Percentiles rank a stretch among this genome's conserved stretches.
Evolutionary conservation across 1,140 invertebrate genomes (phyloP).

Genomic region (Pogonomyrmex californicus): DNA sequence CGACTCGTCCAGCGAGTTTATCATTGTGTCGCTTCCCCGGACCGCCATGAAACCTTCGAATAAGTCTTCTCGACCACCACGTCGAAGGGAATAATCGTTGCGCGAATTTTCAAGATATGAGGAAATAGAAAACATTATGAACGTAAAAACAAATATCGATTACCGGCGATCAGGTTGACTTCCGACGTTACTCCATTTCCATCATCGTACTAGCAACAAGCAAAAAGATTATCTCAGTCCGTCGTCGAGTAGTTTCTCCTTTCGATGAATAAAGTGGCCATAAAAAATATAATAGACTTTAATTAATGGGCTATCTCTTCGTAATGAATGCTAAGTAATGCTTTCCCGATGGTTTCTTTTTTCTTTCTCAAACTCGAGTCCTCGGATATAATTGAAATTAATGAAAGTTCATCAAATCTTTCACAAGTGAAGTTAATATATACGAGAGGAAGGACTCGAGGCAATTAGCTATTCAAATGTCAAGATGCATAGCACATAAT

Average conservation of each 20-base stretch:
- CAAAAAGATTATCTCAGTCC: neutral
- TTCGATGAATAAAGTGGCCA: slow-evolving; percentile 28
- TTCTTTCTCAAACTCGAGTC: neutral
- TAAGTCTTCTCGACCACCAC: slow-evolving; percentile 30
- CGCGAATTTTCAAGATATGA: neutral
- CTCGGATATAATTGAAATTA: slow-evolving; percentile 45
- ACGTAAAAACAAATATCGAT: neutral
- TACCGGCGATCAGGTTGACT: neutral
- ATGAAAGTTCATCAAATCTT: slow-evolving; percentile 49
- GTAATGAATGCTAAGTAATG: slow-evolving; percentile 51
- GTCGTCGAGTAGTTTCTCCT: slow-evolving; percentile 8
- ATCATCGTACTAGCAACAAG: neutral
- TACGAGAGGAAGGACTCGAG: neutral
- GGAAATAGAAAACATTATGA: neutral
- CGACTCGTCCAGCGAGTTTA: slow-evolving; percentile 53
- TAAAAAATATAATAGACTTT: slow-evolving; percentile 41
- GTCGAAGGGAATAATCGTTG: slow-evolving; percentile 20
- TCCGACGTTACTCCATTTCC: slow-evolving; percentile 5
- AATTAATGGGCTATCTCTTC: slow-evolving; percentile 69
- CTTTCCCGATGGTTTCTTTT: slow-evolving; percentile 11
- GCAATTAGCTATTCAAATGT: slow-evolving; percentile 41
- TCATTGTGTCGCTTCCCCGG: slow-evolving; percentile 62
- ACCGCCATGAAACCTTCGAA: slow-evolving; percentile 33
- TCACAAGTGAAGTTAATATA: slow-evolving; percentile 32
- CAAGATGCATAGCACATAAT: neutral